Base-by-base conservation (phyloP, 2,888 invertebrate species). In the Watsonalla cultraria region DNA sequence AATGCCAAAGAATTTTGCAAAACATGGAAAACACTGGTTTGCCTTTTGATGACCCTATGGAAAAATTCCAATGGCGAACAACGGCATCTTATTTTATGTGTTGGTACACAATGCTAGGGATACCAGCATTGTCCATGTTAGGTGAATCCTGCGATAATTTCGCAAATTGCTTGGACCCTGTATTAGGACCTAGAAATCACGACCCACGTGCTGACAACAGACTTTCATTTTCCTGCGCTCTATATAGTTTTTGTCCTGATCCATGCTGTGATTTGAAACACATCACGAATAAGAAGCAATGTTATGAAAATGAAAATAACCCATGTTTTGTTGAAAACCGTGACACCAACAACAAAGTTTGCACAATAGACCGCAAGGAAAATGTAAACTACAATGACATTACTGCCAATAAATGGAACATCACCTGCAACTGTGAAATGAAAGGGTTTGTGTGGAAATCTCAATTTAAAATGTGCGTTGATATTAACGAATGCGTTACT, bases 81-180 rank as follows among this genome's bases (percentile, higher is more conserved):
- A 89, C 93, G 0, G 93, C 93, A 0, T 91, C 92, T 62, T 94
- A 94, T 75, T 94, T 90, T 76, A 93, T 94, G 93, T 94, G 94
- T 66, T 93, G 92, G 92, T 94, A 92, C 70, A 92, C 94, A 13
- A 92, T 94, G 92, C 78, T 89, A 50, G 89, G 88, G 57, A 82
- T 68, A 14, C 84, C 91, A 5, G 85, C 86, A 51, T 74, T 94
- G 57, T 80, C 85, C 11, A 83, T 87, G 70, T 79, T 94, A 46
- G 86, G 86, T 0, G 93, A 93, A 64, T 70, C 78, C 7, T 94
- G 94, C 68, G 93, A 93, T 68, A 93, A 94, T 76, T 92, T 90
- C 62, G 93, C 93, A 0, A 81, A 87, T 66, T 94, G 94, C 65
- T 75, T 92, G 55, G 89, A 92, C 65, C 59, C 74, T 9, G 65